A percentile compares a stretch with the other conserved stretches of the same genome.
These are phyloP conservation scores for Drosophila paucipuncta DNA, from an alignment of 2,888 invertebrate genomes.

Conservation along the genomic window DNA sequence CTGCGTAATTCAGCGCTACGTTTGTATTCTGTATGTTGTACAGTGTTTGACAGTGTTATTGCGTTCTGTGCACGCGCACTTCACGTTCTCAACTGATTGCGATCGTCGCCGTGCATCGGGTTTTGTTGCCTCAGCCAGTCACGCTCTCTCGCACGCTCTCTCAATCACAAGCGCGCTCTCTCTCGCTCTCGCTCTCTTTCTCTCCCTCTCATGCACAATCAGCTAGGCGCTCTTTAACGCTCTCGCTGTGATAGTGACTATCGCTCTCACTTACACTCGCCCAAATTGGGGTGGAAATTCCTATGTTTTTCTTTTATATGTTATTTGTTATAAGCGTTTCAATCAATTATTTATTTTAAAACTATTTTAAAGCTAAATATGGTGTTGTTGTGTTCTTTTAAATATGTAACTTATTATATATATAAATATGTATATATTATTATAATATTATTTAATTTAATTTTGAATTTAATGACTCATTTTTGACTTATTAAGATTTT, in stretches of 20 bases:
- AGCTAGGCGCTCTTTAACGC: constrained; percentile 16
- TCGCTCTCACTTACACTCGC: constrained; percentile 39
- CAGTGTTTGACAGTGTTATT: constrained; percentile 3
- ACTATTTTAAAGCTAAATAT: background rate
- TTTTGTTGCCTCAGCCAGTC: constrained; percentile 65
- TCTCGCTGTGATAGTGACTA: background rate
- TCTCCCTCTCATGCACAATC: constrained; percentile 21
- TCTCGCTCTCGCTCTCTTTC: constrained; percentile 3
- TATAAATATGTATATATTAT: too few species aligned
- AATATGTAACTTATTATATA: background rate
- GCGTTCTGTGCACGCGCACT: constrained; percentile 59
- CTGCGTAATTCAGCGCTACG: constrained; percentile 40
- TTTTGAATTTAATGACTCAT: background rate
- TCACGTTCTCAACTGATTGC: constrained; percentile 72
- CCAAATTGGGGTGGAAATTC: background rate
- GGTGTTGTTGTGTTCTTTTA: background rate
- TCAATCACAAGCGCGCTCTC: background rate
- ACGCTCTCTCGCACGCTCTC: constrained; percentile 10
- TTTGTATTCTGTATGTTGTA: constrained; percentile 37
- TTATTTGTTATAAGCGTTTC: background rate
- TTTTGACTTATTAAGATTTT: background rate
- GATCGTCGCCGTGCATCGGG: constrained; percentile 66
- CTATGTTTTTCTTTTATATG: background rate
- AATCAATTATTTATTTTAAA: background rate
- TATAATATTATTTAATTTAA: background rate